Evolutionary conservation across 2,888 invertebrate species (phyloP).

Genomic region (Noctua fimbriata): DNA sequence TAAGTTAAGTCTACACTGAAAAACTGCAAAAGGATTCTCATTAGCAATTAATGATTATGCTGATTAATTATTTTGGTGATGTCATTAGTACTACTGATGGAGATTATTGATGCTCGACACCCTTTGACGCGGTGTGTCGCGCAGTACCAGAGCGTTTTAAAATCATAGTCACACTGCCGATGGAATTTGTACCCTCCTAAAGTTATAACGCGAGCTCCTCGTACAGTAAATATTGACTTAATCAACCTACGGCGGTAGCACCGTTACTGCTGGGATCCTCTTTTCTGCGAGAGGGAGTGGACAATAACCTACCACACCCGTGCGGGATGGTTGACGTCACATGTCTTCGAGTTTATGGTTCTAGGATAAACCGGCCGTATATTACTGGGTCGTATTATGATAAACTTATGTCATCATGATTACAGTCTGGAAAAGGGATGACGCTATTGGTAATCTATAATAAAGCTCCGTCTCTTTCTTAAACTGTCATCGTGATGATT

Average conservation of each 20-base stretch:
- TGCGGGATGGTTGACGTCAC: background rate
- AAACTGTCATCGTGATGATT: background rate
- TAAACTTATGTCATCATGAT: background rate
- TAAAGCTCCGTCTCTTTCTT: background rate
- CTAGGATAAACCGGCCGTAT: background rate
- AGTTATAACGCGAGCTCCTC: background rate
- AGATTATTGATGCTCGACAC: background rate
- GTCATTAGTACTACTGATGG: background rate
- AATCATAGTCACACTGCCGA: background rate
- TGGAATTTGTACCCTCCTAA: background rate
- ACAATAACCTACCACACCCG: background rate
- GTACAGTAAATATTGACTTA: background rate
- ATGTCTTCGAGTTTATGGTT: background rate
- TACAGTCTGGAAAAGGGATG: background rate
- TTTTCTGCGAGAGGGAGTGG: too few species aligned
- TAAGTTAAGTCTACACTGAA: background rate
- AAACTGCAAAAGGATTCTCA: background rate
- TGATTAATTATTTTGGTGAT: conserved; percentile 8
- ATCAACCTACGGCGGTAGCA: background rate
- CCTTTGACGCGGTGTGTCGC: background rate
- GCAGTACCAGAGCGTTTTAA: background rate
- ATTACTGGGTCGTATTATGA: background rate
- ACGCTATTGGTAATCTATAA: background rate
- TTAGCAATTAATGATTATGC: conserved; percentile 9
- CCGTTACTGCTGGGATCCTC: background rate